Conservation (phyloP, 2,113 vertebrate species). For the Coptodon bakossiorum region DNA sequence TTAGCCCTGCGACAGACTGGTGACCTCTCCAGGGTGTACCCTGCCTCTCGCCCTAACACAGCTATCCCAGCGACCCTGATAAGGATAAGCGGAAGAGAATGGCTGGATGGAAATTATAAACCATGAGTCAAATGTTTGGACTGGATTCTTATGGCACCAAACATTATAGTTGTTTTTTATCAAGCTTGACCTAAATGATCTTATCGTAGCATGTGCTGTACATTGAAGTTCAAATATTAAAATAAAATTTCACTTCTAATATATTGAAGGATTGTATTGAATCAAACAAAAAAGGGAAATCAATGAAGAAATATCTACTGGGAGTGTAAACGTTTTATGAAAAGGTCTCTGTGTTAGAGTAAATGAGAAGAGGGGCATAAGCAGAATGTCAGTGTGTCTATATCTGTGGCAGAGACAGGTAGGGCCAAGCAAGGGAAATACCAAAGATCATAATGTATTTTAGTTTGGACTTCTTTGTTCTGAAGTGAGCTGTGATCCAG, state of each 20-base stretch:
- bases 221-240: neutral
- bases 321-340: neutral
- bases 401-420: neutral
- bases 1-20: neutral
- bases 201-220: neutral
- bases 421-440: neutral
- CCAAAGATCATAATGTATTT: neutral
- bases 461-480: neutral
- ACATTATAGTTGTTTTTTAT: neutral
- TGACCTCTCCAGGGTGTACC: neutral
- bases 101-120: neutral
- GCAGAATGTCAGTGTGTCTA: neutral
- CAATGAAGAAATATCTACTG: neutral
- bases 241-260: neutral
- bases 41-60: neutral
- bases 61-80: neutral
- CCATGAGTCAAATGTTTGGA: neutral
- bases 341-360: neutral
- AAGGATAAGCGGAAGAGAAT: neutral
- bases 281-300: neutral
- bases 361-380: neutral
- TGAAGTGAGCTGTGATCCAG: neutral
- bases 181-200: neutral
- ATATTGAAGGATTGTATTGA: neutral
- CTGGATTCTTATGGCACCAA: neutral